phyloP scores from a whole-genome alignment of 2,113 vertebrate species.

The Excalfactoria chinensis region DNA sequence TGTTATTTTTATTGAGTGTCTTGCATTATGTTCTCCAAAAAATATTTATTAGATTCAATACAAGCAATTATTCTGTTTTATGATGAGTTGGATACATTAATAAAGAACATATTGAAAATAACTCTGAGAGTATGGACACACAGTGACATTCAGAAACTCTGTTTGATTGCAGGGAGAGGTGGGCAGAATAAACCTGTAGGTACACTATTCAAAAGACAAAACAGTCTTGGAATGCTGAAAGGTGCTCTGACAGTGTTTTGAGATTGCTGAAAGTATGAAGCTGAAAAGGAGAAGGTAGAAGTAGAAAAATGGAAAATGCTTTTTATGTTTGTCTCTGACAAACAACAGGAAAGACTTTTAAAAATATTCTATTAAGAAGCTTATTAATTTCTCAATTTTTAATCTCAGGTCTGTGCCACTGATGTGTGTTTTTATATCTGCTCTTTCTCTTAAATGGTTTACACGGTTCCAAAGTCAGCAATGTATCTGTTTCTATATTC shows the following conservation, averaged over 20 bases:
- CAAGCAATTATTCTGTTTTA: not conserved
- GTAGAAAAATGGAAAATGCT: not conserved
- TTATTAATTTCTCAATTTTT: slow-evolving; percentile 10
- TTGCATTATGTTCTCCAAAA: not conserved
- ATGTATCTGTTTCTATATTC: not conserved
- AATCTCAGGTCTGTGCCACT: not conserved
- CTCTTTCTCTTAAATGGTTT: not conserved
- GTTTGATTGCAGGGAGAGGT: not conserved
- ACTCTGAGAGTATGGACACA: not conserved
- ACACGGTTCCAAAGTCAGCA: not conserved
- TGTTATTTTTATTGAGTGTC: not conserved
- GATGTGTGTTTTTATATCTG: not conserved
- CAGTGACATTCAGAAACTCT: not conserved
- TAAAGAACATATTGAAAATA: not conserved
- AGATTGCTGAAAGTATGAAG: not conserved
- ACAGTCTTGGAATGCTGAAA: not conserved
- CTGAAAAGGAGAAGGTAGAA: not conserved
- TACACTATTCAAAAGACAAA: not conserved
- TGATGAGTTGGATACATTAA: not conserved
- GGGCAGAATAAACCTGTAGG: not conserved
- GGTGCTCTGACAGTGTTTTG: not conserved
- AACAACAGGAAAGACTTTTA: not conserved
- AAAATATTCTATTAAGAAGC: not conserved
- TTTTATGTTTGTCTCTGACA: not conserved
- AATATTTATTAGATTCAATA: not conserved